Base-by-base conservation (phyloP, 2,888 invertebrate species). In the Pachliopta kotzebuea region DNA sequence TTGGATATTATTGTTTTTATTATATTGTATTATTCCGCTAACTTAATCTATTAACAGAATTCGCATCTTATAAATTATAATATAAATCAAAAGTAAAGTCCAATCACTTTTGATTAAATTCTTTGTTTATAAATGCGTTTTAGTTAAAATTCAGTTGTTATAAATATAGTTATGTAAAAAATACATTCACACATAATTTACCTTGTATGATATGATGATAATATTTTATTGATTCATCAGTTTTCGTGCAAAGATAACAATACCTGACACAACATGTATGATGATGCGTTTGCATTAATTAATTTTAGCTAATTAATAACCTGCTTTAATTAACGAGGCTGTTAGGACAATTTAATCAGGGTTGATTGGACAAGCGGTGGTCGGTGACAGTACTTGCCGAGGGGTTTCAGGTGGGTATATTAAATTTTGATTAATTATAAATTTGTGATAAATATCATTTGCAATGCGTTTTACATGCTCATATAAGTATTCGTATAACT, bases 221-320 rank as follows among this genome's bases (percentile, higher is more conserved):
- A 31, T 17, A 37, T 52, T 57, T n/a, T 29, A 49, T 29, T 55
- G 45, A 26, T 60, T 61, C 45, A 56, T 56, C 37, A 14, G 54
- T 61, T 56, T 62, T 56, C 52, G 21, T 45, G 26, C 50, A 54
- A 24, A 54, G 61, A 61, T 61, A 65, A 65, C 60, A 60, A 62
- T 59, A 60, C 53, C 49, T 57, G 67, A 63, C 67, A 61, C 50
- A 63, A 64, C 63, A 60, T 64, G 55, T 61, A 55, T 23, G 29
- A 49, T 65, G 67, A 73, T 79, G 79, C 79, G 81, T 79, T 84
- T 79, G 77, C 78, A 86, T 85, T 86, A 85, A 88, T 87, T 86
- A 86, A 84, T 78, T 84, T 81, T 78, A 78, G 78, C 81, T 84
- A 84, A 88, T 86, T 87, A 87, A 86, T 85, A 83, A 81, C 80